Evolutionary conservation across 64 coral and sea anemone species (phyloP), one percentile per base, ranked within the genome.

Genomic region (Montipora cactus): DNA sequence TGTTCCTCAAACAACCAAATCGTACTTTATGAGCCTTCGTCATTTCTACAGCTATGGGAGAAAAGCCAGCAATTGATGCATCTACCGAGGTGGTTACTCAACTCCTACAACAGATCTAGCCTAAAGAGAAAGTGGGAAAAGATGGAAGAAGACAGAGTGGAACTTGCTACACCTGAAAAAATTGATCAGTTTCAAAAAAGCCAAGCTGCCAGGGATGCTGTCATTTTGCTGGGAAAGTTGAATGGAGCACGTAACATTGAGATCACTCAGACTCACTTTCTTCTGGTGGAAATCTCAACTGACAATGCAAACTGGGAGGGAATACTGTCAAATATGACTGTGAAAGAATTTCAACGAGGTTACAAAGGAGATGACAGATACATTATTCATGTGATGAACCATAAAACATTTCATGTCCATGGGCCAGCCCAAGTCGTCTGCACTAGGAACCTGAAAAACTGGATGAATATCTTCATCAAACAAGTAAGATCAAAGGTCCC

Each of bases 81-180:
- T 13, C 77, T 3, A 52, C 0, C 6, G 77, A 79, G 16, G 3
- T 79, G 49, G 49, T 52, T 21, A 52, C 47, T 20, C 77, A 80
- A 19, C 11, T 95, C 94, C 44, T 92, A 85, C 78, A 90, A 95
- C 8, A 90, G 77, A 52, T 83, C 87, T 18, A 83, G 81, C 70
- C 64, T 21, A 22, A 91, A 66, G 52, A 87, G 93, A 79, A 95
- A 95, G 53, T 95, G 88, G 88, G 52, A 95, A 71, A 95, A 91
- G 37, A 76, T 86, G 69, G 88, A 85, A 85, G 85, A 94, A 59
- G 92, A 94, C 45, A 48, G 59, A 68, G 59, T 88, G 2, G 81
- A 73, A 18, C 66, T 47, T 28, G 69, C 88, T 18, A 80, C 8
- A 50, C n/a, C 64, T 5, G 53, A 87, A 22, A 74, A 90, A 21